Conservation (phyloP, 2,113 vertebrate genomes). For the Ctenodactylus gundi region DNA sequence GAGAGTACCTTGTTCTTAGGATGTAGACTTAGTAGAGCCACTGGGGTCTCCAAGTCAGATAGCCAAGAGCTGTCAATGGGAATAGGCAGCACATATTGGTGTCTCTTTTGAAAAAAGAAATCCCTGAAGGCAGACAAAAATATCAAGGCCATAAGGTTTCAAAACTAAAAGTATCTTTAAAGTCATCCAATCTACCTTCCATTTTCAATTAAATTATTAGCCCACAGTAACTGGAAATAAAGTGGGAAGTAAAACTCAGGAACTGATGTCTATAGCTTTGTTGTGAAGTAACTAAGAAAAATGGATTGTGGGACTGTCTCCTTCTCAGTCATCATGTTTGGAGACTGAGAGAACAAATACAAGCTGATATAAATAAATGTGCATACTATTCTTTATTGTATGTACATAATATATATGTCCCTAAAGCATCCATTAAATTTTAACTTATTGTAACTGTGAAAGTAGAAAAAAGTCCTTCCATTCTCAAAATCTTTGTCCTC, state of each 20-base stretch:
- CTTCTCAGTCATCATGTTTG: neutral
- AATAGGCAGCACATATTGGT: neutral
- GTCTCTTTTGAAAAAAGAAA: conserved; percentile 44
- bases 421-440: neutral
- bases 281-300: neutral
- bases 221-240: neutral
- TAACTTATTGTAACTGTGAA: conserved; percentile 9
- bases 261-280: neutral
- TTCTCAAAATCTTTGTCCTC: conserved; percentile 62
- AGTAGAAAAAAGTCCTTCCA: conserved; percentile 42
- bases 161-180: neutral
- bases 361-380: neutral
- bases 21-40: neutral
- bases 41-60: neutral
- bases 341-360: conserved; percentile 35
- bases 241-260: neutral
- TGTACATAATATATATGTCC: neutral
- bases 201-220: conserved; percentile 30
- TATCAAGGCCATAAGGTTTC: neutral
- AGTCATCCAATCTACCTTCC: neutral
- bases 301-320: neutral
- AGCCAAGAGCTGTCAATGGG: neutral
- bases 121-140: neutral
- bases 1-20: neutral
- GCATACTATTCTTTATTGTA: neutral